Evolutionary conservation across 2,888 invertebrate species (phyloP), one percentile per base, ranked within the genome.

Genomic region (Agonopterix alstromeriana): DNA sequence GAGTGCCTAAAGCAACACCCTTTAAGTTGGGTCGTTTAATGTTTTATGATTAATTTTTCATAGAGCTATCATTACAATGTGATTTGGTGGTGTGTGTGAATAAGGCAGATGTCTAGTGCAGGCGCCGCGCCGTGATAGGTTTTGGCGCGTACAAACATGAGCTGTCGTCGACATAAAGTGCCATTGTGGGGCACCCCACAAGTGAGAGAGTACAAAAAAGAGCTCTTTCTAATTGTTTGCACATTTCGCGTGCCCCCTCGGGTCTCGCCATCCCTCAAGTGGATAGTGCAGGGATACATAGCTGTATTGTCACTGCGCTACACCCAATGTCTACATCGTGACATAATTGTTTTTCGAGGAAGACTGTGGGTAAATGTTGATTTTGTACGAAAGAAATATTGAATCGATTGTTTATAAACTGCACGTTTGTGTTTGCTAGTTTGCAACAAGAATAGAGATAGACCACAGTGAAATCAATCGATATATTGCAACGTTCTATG

Each of bases 221-320:
- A 72, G 73, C 77, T 75, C 77, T 65, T 74, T 72, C 77, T 84
- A 84, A 86, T 87, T 87, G 87, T 87, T 87, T 86, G 87, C 84
- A 81, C 87, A 84, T 86, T 87, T 86, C 65, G 66, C 77, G 67
- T 73, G 5, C 69, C 66, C 70, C 77, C 71, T 59, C 50, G 56
- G 67, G 61, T 56, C 53, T 43, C 54, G 52, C 53, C 51, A 52
- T 63, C 57, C 56, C 54, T 48, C 27, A 52, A 59, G 60, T 56
- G 38, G 57, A 48, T 57, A 57, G 52, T 52, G 54, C 54, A 46
- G 55, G 52, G 36, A 51, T 2, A 38, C n/a, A 38, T 38, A 9
- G 38, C 3, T 38, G 7, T 38, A 38, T 36, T 27, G 44, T 50
- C 49, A 36, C 42, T n/a, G n/a, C n/a, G n/a, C n/a, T 45, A 17